Percentiles rank a stretch among this genome's conserved stretches.
These are phyloP conservation scores for Chloroceryle amazona DNA, from an alignment of 2,797 vertebrate genomes.

Conservation along the genomic window DNA sequence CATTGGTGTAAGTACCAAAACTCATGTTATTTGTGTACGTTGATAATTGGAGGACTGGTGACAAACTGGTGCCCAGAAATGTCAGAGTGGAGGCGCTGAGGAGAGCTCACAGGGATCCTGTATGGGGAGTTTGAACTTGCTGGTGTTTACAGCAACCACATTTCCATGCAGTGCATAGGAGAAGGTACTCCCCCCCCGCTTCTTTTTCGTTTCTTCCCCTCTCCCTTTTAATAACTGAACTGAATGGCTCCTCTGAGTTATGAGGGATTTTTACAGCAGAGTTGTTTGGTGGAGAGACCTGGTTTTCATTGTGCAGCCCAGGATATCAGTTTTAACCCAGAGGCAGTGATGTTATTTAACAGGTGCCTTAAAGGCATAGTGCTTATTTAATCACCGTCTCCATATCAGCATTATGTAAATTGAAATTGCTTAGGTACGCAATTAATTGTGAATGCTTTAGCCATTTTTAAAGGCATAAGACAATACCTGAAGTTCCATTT, in stretches of 20 bases:
- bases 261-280: conserved; percentile 55
- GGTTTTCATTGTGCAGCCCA: conserved; percentile 57
- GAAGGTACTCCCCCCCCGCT: not conserved
- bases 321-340: conserved; percentile 71
- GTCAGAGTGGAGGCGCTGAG: not conserved
- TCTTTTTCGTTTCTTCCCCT: not conserved
- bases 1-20: not conserved
- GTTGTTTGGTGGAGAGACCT: conserved; percentile 58
- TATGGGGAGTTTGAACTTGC: rapidly evolving
- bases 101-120: not conserved
- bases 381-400: conserved; percentile 76
- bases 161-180: not conserved
- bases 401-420: conserved; percentile 79
- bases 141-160: not conserved
- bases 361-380: conserved; percentile 80
- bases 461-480: conserved; percentile 76
- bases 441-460: conserved; percentile 78
- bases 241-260: conserved; percentile 53
- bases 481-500: conserved; percentile 80
- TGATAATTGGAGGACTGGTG: not conserved
- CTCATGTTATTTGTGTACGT: not conserved
- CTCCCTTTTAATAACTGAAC: conserved; percentile 57
- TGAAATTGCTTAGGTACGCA: conserved; percentile 77
- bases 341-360: conserved; percentile 76
- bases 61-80: not conserved